Percentiles rank a stretch among this genome's conserved stretches.
These are phyloP conservation scores for Anarhynchus alexandrinus DNA, from an alignment of 2,113 vertebrate genomes.

Conservation along the genomic window DNA sequence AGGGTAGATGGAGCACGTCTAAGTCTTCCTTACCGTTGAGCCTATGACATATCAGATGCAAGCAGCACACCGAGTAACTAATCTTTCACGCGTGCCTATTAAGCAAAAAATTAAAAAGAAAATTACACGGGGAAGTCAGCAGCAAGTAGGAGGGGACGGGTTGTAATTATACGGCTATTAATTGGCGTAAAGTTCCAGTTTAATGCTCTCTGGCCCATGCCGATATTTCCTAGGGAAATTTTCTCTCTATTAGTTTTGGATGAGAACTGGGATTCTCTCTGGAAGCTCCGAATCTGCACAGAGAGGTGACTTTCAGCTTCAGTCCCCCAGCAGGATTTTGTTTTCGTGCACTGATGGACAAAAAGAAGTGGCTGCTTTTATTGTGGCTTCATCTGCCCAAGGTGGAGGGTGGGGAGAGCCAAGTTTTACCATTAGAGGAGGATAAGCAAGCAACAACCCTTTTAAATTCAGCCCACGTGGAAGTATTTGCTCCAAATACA, in stretches of 20 bases:
- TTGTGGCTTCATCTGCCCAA: rapidly evolving
- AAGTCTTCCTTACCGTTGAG: background rate
- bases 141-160: background rate
- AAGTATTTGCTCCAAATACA: background rate
- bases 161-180: conserved; percentile 39
- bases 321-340: background rate
- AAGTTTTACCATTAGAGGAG: background rate
- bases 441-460: background rate
- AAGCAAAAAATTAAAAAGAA: conserved; percentile 42
- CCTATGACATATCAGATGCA: background rate
- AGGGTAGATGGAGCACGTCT: background rate
- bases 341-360: background rate
- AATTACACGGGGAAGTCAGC: conserved; percentile 15
- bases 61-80: background rate
- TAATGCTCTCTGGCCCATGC: background rate
- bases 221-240: background rate
- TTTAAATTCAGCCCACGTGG: background rate
- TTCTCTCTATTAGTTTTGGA: conserved; percentile 14
- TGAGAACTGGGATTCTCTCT: background rate
- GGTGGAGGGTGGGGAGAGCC: background rate
- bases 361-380: background rate
- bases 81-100: background rate
- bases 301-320: conserved; percentile 25
- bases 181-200: background rate
- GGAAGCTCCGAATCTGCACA: background rate